phyloP scores from a whole-genome alignment of 1,140 invertebrate species.

The Drosophila pandora region DNA sequence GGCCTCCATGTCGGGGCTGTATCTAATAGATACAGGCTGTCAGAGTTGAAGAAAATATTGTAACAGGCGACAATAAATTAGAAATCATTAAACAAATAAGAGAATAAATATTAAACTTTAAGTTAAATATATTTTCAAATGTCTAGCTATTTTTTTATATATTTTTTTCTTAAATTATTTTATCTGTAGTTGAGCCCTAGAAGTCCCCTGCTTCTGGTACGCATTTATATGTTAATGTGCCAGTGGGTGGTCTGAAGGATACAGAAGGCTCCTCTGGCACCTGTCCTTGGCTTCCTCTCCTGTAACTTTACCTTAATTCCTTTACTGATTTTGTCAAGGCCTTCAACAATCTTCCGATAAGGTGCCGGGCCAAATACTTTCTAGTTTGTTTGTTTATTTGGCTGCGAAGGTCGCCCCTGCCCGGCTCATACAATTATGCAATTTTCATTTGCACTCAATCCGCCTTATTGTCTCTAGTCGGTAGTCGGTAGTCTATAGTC shows the following conservation, averaged over 20 bases:
- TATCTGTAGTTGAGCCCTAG: conserved; percentile 1
- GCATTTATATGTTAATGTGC: conserved; percentile 74
- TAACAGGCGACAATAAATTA: too few species aligned
- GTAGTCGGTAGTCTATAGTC: background rate
- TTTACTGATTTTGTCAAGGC: background rate
- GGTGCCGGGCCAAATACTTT: conserved; percentile 16
- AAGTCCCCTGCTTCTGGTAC: conserved; percentile 47
- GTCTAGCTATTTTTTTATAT: background rate
- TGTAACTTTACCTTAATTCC: conserved; percentile 49
- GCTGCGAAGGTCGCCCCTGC: conserved; percentile 55
- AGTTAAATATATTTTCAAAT: background rate
- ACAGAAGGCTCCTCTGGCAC: conserved; percentile 9
- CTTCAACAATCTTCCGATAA: conserved; percentile 11
- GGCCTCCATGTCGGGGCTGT: conserved; percentile 26
- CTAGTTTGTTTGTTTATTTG: conserved; percentile 37
- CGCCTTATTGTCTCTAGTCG: conserved; percentile 26
- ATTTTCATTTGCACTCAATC: conserved; percentile 58
- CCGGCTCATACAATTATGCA: conserved; percentile 70
- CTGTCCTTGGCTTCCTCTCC: conserved; percentile 37
- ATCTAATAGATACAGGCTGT: conserved; percentile 35
- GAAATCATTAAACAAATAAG: too few species aligned
- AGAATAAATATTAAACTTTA: background rate
- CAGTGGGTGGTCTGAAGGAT: conserved; percentile 32
- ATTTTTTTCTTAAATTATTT: background rate
- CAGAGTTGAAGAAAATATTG: background rate